Percentiles rank a stretch among this genome's conserved stretches.
Conservation (phyloP, 1,140 invertebrate species). For the Nephotettix cincticeps region DNA sequence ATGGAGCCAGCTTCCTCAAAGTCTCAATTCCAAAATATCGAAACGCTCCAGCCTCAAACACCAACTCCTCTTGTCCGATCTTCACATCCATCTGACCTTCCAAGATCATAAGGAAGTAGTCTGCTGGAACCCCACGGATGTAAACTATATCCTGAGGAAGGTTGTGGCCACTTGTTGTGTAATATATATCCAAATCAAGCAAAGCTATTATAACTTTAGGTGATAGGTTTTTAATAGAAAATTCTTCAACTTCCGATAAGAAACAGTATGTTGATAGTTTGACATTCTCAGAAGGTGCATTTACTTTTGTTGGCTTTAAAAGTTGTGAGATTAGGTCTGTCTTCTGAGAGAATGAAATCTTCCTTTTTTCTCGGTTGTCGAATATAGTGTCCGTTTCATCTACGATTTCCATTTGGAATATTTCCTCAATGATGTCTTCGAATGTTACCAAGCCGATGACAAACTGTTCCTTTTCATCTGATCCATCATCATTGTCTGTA, state of each 20-base stretch:
- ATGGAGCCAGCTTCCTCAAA: background rate
- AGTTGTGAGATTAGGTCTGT: constrained; percentile 4
- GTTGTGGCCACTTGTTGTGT: background rate
- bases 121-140: constrained; percentile 6
- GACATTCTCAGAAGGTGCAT: background rate
- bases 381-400: constrained; percentile 51
- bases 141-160: background rate
- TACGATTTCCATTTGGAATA: constrained; percentile 51
- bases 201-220: background rate
- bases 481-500: constrained; percentile 26
- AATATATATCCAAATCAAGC: background rate
- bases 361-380: constrained; percentile 17
- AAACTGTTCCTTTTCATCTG: constrained; percentile 38
- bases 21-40: constrained; percentile 30
- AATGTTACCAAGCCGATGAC: constrained; percentile 51
- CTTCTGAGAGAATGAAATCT: constrained; percentile 1
- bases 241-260: constrained; percentile 1
- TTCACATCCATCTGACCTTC: constrained; percentile 30
- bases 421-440: constrained; percentile 54
- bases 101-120: constrained; percentile 30
- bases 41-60: constrained; percentile 32
- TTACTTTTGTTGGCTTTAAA: background rate
- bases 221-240: background rate
- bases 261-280: constrained; percentile 16
- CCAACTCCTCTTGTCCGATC: constrained; percentile 28